phyloP scores from a whole-genome alignment of 2,113 vertebrate genomes.

The Patagioenas fasciata region DNA sequence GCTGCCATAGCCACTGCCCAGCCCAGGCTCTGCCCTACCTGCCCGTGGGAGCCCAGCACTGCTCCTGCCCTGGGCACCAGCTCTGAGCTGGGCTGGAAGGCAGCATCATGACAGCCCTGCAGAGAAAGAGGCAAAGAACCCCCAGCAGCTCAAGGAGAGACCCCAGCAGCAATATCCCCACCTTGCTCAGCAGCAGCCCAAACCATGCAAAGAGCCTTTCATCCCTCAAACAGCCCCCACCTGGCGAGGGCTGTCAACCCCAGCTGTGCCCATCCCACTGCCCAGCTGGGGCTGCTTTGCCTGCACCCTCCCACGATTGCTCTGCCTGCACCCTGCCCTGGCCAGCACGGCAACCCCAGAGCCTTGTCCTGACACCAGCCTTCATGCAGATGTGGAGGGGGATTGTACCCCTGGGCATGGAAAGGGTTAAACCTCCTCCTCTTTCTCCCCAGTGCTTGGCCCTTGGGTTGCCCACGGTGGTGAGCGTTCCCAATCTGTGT shows the following conservation, averaged over 20 bases:
- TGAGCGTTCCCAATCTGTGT: neutral
- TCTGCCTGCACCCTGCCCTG: neutral
- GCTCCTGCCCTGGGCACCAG: neutral
- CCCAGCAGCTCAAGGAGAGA: too few species aligned
- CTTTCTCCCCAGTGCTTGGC: neutral
- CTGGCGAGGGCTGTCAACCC: neutral
- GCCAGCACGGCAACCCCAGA: accelerated
- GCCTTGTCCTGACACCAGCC: neutral
- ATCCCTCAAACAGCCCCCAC: neutral
- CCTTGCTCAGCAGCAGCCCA: neutral
- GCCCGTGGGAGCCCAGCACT: too few species aligned
- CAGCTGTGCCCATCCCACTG: neutral
- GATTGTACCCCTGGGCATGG: neutral
- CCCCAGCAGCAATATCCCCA: neutral
- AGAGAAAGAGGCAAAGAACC: neutral
- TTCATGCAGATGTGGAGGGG: too few species aligned
- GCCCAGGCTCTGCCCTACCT: neutral
- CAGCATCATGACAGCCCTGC: accelerated
- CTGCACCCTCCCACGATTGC: neutral
- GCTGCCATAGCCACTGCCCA: neutral
- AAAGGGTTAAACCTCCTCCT: neutral
- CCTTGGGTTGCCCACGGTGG: neutral
- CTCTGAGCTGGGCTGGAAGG: neutral
- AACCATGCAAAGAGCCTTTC: accelerated
- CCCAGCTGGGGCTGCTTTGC: neutral